Base-by-base conservation (phyloP, 2,113 vertebrate genomes). In the Oryzias javanicus region DNA sequence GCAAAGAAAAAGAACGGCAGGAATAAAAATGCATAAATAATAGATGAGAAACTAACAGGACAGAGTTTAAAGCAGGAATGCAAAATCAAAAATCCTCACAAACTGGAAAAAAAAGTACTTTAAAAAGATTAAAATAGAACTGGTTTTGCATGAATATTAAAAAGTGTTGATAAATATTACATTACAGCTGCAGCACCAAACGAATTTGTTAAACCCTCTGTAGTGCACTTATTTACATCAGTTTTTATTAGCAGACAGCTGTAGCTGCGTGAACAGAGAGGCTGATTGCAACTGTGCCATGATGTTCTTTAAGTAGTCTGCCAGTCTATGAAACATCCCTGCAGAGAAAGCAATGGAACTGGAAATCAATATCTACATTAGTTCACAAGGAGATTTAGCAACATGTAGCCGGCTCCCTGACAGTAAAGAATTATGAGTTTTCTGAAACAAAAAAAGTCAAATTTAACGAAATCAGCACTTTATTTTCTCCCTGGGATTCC, bases 401-500 rank as follows among this genome's bases (percentile, higher is more conserved):
- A 8, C 16, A 46, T 17, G 3, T 17, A 13, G 22, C 20, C 51
- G 18, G 62, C 14, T 57, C 55, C 22, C 59, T 20, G 44, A 12
- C 22, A 75, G 48, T 42, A 60, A 70, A 65, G 4, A 25, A 12
- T 64, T 13, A 48, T 19, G 22, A 53, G n/a, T 57, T 53, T 16
- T 47, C 46, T n/a, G 17, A 18, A 27, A 27, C 4, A 35, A 12
- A 12, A 12, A 35, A 3, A 12, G 35, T 35, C 35, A 45, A 59
- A 75, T 82, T 85, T 78, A 67, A 72, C 80, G 63, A 69, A 91
- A 89, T 87, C 73, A 6, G 68, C 75, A 66, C 72, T 44, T 67
- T 81, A 69, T 76, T 73, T 70, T 85, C 72, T 81, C 72, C 87
- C 74, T 66, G 70, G 69, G 25, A 52, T 78, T 86, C 72, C 67